Conservation (phyloP, 2,888 invertebrate genomes). For the Crematogaster levior region DNA sequence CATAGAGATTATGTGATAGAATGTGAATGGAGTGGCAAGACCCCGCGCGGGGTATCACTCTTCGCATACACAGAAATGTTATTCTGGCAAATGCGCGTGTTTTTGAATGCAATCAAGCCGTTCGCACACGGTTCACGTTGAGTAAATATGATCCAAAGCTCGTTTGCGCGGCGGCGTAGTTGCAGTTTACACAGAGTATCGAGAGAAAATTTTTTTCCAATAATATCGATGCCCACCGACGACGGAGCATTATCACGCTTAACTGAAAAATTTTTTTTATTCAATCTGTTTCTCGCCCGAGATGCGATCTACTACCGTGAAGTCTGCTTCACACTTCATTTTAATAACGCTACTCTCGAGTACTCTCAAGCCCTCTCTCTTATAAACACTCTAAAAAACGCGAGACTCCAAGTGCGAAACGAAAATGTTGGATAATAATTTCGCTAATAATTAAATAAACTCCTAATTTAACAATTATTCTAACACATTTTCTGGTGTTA, state of each 20-base stretch:
- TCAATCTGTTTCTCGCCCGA: neutral
- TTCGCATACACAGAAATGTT: constrained; percentile 26
- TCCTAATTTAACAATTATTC: neutral
- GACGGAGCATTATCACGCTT: constrained; percentile 30
- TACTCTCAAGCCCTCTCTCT: no score
- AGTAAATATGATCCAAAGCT: constrained; percentile 47
- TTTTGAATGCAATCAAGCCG: constrained; percentile 49
- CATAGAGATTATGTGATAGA: neutral
- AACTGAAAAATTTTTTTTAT: constrained; percentile 37
- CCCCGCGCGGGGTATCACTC: constrained; percentile 35
- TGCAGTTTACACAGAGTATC: constrained; percentile 30
- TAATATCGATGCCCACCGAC: constrained; percentile 25
- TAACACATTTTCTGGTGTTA: neutral
- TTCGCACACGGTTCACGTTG: constrained; percentile 47
- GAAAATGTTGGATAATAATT: neutral
- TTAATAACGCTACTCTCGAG: neutral
- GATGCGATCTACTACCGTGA: neutral
- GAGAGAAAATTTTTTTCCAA: constrained; percentile 29
- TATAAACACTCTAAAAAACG: constrained; percentile 3
- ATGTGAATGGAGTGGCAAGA: constrained; percentile 29
- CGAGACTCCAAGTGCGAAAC: neutral
- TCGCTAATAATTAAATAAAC: neutral
- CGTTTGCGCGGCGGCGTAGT: constrained; percentile 37
- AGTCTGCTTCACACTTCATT: neutral
- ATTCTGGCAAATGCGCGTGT: constrained; percentile 47